Percentiles rank a stretch among this genome's conserved stretches.
phyloP scores from a whole-genome alignment of 2,797 vertebrate species.

The Anomalospiza imberbis region DNA sequence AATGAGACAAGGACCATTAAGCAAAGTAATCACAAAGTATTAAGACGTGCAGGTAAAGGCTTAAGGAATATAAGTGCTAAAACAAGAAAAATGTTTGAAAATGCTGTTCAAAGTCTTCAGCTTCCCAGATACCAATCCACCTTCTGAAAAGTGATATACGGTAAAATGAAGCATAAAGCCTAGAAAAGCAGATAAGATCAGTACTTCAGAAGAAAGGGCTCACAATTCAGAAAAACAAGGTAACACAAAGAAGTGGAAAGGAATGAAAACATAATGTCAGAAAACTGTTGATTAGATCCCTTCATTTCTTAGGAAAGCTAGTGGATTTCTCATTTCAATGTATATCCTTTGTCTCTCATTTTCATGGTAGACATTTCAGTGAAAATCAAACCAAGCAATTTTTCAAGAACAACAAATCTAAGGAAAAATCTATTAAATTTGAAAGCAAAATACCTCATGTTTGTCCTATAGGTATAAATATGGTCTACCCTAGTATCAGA shows the following conservation, averaged over 20 bases:
- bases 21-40: neutral
- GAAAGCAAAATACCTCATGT: neutral
- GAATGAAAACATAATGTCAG: neutral
- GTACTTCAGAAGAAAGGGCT: neutral
- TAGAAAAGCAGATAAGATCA: neutral
- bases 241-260: neutral
- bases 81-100: neutral
- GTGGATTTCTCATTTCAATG: neutral
- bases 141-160: neutral
- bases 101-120: neutral
- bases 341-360: neutral
- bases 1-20: neutral
- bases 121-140: neutral
- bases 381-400: neutral
- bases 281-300: neutral
- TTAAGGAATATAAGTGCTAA: neutral
- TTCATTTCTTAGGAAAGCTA: neutral
- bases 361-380: neutral
- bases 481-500: neutral
- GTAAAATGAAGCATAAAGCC: neutral
- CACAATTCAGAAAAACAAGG: neutral
- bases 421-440: neutral
- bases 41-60: neutral
- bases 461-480: neutral
- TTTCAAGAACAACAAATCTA: neutral